phyloP scores from a whole-genome alignment of 2,797 vertebrate genomes.

The Gymnoscopelus microlampas region DNA sequence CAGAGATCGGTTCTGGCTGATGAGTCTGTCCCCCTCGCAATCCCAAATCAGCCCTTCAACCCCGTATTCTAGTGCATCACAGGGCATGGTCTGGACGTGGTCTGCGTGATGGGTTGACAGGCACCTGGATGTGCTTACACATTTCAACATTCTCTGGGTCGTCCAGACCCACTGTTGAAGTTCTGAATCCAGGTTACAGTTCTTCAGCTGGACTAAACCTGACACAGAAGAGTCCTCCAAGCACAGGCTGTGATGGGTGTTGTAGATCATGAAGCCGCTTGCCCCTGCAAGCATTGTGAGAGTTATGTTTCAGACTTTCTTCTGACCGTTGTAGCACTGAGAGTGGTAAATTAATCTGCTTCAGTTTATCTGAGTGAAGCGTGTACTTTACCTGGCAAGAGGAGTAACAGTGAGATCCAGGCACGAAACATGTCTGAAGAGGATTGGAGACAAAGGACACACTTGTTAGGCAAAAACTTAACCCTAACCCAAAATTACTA shows the following conservation, averaged over 20 bases:
- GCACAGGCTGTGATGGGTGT: slow-evolving; percentile 66
- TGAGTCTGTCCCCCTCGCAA: slow-evolving; percentile 67
- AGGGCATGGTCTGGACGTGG: slow-evolving; percentile 59
- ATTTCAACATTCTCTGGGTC: slow-evolving; percentile 55
- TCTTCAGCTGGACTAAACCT: slow-evolving; percentile 53
- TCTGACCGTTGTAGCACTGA: background rate
- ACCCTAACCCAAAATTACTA: too few relatives aligned
- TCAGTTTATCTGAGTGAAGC: background rate
- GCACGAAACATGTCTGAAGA: slow-evolving; percentile 71
- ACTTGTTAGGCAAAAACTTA: too few relatives aligned
- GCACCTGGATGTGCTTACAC: slow-evolving; percentile 67
- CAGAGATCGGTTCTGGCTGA: slow-evolving; percentile 59
- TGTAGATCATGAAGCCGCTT: slow-evolving; percentile 74
- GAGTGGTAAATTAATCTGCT: background rate
- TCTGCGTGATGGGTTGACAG: slow-evolving; percentile 56
- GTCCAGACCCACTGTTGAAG: slow-evolving; percentile 81
- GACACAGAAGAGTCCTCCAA: slow-evolving; percentile 63
- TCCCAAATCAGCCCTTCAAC: slow-evolving; percentile 64
- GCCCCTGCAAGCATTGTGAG: slow-evolving; percentile 51
- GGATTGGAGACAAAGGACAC: background rate
- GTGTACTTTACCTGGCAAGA: slow-evolving; percentile 79
- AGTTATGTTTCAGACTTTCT: background rate
- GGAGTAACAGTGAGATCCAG: slow-evolving; percentile 75
- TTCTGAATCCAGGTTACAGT: slow-evolving; percentile 67
- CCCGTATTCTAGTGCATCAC: slow-evolving; percentile 32